phyloP scores from a whole-genome alignment of 2,888 invertebrate species.

The Priocnemis perturbator region DNA sequence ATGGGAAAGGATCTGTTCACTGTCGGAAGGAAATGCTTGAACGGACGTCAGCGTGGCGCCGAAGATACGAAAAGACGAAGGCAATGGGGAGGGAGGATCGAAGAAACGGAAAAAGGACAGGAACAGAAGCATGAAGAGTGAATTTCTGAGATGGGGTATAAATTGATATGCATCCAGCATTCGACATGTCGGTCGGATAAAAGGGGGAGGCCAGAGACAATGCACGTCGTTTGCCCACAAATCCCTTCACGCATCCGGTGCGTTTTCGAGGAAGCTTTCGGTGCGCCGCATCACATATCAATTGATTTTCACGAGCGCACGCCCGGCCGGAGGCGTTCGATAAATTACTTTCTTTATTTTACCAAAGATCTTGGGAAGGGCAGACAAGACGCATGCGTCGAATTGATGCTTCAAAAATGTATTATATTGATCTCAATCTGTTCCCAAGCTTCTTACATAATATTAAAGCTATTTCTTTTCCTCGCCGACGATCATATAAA shows the following conservation, averaged over 20 bases:
- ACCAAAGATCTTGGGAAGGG: no score
- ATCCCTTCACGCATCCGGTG: constrained; percentile 70
- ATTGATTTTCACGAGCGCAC: constrained; percentile 65
- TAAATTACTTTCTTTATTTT: background rate
- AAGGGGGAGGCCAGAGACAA: constrained; percentile 69
- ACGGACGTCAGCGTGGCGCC: constrained; percentile 49
- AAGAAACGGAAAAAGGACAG: constrained; percentile 31
- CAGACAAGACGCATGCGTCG: background rate
- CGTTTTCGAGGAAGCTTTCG: constrained; percentile 71
- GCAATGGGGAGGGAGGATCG: constrained; percentile 29
- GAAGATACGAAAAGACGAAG: constrained; percentile 36
- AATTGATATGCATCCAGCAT: constrained; percentile 72
- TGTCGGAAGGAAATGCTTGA: constrained; percentile 49
- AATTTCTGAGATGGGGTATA: constrained; percentile 62
- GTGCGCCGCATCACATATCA: constrained; percentile 69
- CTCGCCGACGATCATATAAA: no score
- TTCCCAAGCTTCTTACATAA: no score
- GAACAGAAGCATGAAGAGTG: constrained; percentile 47
- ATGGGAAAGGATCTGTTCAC: no score
- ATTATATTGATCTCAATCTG: no score
- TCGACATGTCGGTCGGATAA: constrained; percentile 72
- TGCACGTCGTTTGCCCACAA: constrained; percentile 60
- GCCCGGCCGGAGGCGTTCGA: constrained; percentile 20
- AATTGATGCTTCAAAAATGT: background rate
- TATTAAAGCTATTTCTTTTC: no score